Percentiles rank a stretch among this genome's conserved stretches.
Conservation (phyloP, 2,797 vertebrate species). For the Karalla daura region DNA sequence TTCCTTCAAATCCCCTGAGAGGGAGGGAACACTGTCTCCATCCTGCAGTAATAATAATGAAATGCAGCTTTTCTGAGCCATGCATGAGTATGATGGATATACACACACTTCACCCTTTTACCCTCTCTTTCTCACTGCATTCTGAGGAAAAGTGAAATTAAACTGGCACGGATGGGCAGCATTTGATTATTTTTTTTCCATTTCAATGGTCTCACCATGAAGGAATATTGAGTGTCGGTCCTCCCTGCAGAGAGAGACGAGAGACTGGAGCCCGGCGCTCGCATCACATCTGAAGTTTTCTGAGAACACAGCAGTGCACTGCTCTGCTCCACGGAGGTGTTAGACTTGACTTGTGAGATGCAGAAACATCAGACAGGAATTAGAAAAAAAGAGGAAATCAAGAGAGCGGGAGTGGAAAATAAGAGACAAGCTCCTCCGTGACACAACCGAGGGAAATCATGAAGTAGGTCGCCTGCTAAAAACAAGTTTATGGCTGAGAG, state of each 20-base stretch:
- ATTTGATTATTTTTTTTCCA: constrained; percentile 27
- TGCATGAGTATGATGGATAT: constrained; percentile 1
- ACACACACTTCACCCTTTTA: constrained; percentile 7
- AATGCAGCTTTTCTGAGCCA: too few relatives aligned
- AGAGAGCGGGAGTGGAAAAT: background rate
- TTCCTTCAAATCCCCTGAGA: constrained; percentile 7
- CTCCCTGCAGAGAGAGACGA: constrained; percentile 37
- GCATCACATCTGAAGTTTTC: constrained; percentile 33
- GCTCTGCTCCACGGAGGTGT: constrained; percentile 1
- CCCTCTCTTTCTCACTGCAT: background rate
- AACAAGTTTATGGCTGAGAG: background rate
- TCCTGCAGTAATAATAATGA: too few relatives aligned
- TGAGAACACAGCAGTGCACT: constrained; percentile 37
- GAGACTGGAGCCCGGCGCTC: constrained; percentile 21
- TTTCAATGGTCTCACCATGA: constrained; percentile 1
- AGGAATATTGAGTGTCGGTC: constrained; percentile 40
- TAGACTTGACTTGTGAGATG: constrained; percentile 1
- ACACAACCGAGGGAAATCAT: constrained; percentile 1
- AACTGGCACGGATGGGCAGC: background rate
- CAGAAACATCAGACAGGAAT: constrained; percentile 8
- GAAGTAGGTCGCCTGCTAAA: constrained; percentile 10
- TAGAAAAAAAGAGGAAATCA: constrained; percentile 21
- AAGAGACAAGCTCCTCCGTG: background rate
- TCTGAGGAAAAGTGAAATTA: constrained; percentile 13
- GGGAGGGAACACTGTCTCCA: background rate